Evolutionary conservation across 2,888 invertebrate genomes (phyloP).

Genomic region (Pasiphila rectangulata): DNA sequence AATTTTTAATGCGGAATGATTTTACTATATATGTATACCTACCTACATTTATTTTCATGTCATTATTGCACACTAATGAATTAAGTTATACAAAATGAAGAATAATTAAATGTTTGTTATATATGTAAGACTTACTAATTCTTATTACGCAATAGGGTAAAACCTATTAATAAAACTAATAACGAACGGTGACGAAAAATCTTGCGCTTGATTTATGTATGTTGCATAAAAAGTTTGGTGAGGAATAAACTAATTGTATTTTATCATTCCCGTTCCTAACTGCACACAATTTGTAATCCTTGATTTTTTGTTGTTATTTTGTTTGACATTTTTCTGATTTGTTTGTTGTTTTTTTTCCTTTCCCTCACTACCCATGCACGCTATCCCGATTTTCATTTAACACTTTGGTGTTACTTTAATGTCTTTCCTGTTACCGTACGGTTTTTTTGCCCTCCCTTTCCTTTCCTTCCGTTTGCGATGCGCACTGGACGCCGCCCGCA

Average conservation of each 20-base stretch:
- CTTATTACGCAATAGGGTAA: not conserved
- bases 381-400: conserved; percentile 63
- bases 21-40: conserved; percentile 32
- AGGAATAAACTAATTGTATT: conserved; percentile 73
- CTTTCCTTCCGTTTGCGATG: conserved; percentile 53
- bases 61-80: conserved; percentile 20
- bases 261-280: conserved; percentile 73
- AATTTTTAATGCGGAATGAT: conserved; percentile 15
- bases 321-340: conserved; percentile 78
- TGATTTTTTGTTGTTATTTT: conserved; percentile 62
- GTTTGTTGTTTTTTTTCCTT: conserved; percentile 77
- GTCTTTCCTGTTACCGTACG: conserved; percentile 65
- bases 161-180: not conserved
- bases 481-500: conserved; percentile 80
- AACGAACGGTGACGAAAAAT: conserved; percentile 9
- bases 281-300: conserved; percentile 64
- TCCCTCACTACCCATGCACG: conserved; percentile 76
- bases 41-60: conserved; percentile 16
- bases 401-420: conserved; percentile 70
- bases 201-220: conserved; percentile 67
- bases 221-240: conserved; percentile 66
- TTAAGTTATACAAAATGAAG: not conserved
- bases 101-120: too few relatives aligned
- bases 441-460: conserved; percentile 64
- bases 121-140: not conserved